Evolutionary conservation across 2,888 invertebrate species (phyloP), one percentile per base, ranked within the genome.

Genomic region (Cryptocephalus moraei): DNA sequence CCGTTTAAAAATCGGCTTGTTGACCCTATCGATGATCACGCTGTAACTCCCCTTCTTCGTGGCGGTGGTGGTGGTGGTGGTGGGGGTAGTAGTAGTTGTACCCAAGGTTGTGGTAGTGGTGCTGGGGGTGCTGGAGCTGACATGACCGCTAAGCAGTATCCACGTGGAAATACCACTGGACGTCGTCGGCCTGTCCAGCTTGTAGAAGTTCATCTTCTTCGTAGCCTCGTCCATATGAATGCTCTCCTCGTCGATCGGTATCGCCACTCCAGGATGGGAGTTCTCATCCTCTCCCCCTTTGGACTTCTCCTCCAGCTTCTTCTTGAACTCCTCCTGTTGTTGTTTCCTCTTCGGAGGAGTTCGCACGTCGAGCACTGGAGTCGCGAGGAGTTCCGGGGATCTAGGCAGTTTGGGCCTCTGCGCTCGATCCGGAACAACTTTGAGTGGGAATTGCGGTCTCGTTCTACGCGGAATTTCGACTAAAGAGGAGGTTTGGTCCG

Each of bases 121-220:
- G 4, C 70, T 70, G 9, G 59, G 47, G 9, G 62, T 57, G 4
- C 58, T 42, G 8, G 59, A 45, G n/a, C 45, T 38, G 6, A 12
- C n/a, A 38, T 73, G 74, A 8, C 77, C 75, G 58, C 82, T 85
- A 12, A 87, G 65, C 12, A 86, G 71, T 50, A 86, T 81, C 87
- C 86, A 87, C 1, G 87, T 86, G 1, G 86, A 86, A 50, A 86
- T 74, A 1, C 84, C 84, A 45, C 77, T 22, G 76, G 76, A 42
- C 75, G 85, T 47, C 74, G 80, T 47, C 73, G 70, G 61, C 58
- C 65, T 60, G 56, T 64, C 67, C 13, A 67, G 47, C 62, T 69
- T 71, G 45, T 69, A 68, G 52, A 67, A 68, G 47, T 61, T 62
- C 43, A 66, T 41, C 55, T 66, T 67, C 43, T 68, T 68, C 10